A percentile compares a stretch with the other conserved stretches of the same genome.
Evolutionary conservation across 1,140 invertebrate species (phyloP).

Genomic region (Pseudomyrmex concolor): DNA sequence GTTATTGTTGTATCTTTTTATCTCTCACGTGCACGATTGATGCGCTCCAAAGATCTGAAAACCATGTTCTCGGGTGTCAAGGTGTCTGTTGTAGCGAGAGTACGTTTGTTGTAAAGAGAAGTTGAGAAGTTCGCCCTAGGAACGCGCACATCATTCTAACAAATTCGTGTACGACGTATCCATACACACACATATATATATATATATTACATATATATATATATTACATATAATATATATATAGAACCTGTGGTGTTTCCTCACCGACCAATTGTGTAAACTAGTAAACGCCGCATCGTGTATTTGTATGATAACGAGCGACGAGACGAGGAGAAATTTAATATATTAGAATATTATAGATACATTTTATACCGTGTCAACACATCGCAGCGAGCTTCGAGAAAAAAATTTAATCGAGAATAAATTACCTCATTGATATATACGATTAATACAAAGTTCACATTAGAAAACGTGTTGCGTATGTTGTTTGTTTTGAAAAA

Average conservation of each 20-base stretch:
- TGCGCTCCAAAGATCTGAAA: conserved; percentile 5
- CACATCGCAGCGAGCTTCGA: conserved; percentile 17
- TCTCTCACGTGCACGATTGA: no score
- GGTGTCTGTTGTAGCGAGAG: conserved; percentile 7
- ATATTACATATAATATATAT: no score
- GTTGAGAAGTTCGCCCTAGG: conserved; percentile 1
- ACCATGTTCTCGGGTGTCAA: conserved; percentile 27
- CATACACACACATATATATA: neutral
- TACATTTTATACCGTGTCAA: conserved; percentile 52
- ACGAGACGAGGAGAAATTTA: conserved; percentile 40
- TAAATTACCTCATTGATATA: conserved; percentile 31
- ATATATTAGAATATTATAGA: conserved; percentile 43
- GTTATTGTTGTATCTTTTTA: neutral
- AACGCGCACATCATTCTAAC: neutral
- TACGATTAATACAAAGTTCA: conserved; percentile 21
- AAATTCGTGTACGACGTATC: conserved; percentile 34
- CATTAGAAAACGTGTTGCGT: neutral
- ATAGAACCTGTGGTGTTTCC: conserved; percentile 16
- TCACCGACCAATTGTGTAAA: conserved; percentile 6
- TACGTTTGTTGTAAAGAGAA: conserved; percentile 22
- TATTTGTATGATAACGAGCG: conserved; percentile 67
- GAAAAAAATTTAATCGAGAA: conserved; percentile 49
- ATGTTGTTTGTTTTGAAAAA: neutral
- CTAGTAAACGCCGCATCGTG: conserved; percentile 12
- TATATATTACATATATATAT: no score